phyloP scores from a whole-genome alignment of 2,113 vertebrate species.

The Illadopsis cleaveri region DNA sequence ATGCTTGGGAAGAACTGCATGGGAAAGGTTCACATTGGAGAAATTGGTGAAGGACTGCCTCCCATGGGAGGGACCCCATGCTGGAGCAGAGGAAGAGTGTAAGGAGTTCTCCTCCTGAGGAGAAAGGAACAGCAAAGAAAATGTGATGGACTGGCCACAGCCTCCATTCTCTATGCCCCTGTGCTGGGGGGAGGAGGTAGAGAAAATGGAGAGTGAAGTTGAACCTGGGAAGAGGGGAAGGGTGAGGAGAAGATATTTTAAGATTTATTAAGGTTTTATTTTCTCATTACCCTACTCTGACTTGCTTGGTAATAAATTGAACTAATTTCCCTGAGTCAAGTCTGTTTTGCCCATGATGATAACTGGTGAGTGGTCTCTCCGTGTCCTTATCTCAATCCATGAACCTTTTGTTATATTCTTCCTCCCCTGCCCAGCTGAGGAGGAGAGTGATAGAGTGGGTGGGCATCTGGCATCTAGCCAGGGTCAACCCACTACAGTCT shows the following conservation, averaged over 20 bases:
- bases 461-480: background rate
- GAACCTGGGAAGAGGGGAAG: background rate
- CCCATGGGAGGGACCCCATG: too few species aligned
- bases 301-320: background rate
- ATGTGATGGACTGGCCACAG: background rate
- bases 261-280: background rate
- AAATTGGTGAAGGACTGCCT: background rate
- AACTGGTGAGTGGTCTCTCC: background rate
- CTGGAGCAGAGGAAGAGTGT: background rate
- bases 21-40: background rate
- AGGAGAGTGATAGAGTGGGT: background rate
- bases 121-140: background rate
- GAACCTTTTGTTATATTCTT: background rate
- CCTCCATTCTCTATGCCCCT: background rate
- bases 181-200: too few species aligned
- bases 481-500: background rate
- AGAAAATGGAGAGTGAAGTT: background rate
- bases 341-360: background rate
- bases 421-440: background rate
- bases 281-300: background rate
- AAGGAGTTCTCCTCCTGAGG: background rate
- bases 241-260: background rate
- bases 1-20: background rate
- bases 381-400: background rate
- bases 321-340: background rate